A percentile compares a stretch with the other conserved stretches of the same genome.
Evolutionary conservation across 1,140 invertebrate species (phyloP).

Genomic region (Cephus cinctus): DNA sequence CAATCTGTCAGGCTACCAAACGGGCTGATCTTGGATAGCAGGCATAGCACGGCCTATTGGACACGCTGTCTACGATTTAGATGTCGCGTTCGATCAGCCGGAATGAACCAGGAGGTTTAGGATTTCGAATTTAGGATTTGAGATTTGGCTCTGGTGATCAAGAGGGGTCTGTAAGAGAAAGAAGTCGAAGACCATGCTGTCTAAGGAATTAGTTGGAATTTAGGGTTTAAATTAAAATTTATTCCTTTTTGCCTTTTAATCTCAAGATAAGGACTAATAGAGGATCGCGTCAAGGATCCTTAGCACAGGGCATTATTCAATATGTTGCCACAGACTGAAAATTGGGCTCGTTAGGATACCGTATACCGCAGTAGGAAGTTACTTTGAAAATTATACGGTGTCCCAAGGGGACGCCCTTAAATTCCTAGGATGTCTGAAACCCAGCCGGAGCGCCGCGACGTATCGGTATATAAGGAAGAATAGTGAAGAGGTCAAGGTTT

Average conservation of each 20-base stretch:
- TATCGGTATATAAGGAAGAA: too few relatives aligned
- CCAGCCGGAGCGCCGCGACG: too few relatives aligned
- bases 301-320: too few relatives aligned
- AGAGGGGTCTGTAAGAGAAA: slow-evolving; percentile 15
- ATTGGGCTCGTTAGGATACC: too few relatives aligned
- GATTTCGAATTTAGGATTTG: too few relatives aligned
- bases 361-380: too few relatives aligned
- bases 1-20: slow-evolving; percentile 50
- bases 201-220: slow-evolving; percentile 25
- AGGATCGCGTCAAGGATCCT: too few relatives aligned
- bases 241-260: slow-evolving; percentile 35
- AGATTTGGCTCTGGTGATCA: neutral
- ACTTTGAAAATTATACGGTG: too few relatives aligned
- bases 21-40: slow-evolving; percentile 41
- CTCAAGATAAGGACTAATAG: slow-evolving; percentile 31
- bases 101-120: slow-evolving; percentile 46
- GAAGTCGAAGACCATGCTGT: neutral
- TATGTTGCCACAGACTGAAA: too few relatives aligned
- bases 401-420: too few relatives aligned
- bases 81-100: slow-evolving; percentile 47
- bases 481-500: too few relatives aligned
- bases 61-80: slow-evolving; percentile 50
- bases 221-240: slow-evolving; percentile 36
- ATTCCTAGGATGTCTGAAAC: too few relatives aligned
- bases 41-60: slow-evolving; percentile 36